A percentile compares a stretch with the other conserved stretches of the same genome.
Conservation (phyloP, 30 jellyfish, hydroid and myxozoan species). For the Cassiopea andromeda region DNA sequence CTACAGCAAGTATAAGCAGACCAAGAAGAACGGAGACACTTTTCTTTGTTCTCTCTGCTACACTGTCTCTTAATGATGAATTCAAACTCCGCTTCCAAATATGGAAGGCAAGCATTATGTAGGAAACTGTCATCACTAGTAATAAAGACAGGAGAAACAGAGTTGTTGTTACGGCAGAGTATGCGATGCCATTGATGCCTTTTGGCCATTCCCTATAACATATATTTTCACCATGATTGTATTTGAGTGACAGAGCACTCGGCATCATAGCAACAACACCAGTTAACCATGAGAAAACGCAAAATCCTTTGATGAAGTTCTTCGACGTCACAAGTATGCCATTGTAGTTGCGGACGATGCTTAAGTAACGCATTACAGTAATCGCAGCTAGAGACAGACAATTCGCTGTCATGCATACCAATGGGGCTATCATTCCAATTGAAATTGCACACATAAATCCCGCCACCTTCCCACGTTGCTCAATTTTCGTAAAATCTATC, state of each 20-base stretch:
- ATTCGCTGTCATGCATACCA: constrained; percentile 13
- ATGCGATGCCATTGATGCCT: not conserved
- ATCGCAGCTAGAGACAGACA: constrained; percentile 1
- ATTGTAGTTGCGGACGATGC: constrained; percentile 10
- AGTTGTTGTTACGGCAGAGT: constrained; percentile 1
- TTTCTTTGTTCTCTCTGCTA: constrained; percentile 15
- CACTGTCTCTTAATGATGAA: not conserved
- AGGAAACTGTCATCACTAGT: not conserved
- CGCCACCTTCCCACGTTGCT: not conserved
- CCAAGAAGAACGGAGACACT: constrained; percentile 16
- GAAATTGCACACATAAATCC: constrained; percentile 25
- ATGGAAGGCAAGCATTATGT: not conserved
- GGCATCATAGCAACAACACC: not conserved
- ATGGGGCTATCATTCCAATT: not conserved
- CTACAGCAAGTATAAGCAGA: not conserved
- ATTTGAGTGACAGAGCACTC: not conserved
- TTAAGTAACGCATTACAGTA: not conserved
- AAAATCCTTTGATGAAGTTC: not conserved
- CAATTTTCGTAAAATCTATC: not conserved
- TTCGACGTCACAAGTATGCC: not conserved
- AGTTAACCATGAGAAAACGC: constrained; percentile 6
- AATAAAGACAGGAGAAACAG: not conserved
- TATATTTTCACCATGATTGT: not conserved
- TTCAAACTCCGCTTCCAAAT: constrained; percentile 9
- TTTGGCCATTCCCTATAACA: constrained; percentile 22